Base-by-base conservation (phyloP, 2,888 invertebrate species). In the Tromatobia lineatoria region DNA sequence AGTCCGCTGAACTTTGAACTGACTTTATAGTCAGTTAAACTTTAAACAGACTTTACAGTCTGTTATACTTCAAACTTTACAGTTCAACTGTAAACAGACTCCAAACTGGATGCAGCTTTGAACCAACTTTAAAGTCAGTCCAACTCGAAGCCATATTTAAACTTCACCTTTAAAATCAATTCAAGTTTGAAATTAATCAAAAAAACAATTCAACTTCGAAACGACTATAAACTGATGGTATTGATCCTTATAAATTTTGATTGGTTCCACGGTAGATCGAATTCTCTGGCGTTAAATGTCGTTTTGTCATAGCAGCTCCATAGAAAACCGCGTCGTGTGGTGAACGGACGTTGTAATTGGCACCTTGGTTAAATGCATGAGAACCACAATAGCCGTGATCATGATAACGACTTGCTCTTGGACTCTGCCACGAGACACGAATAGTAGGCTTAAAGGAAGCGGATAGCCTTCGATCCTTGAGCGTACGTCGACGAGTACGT, bases 341-440 rank as follows among this genome's bases (percentile, higher is more conserved):
- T 47, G n/a, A 45, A 71, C 54, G 64, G 23, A 34, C 23, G 11
- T 23, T 20, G 74, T 82, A 83, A 83, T 83, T 83, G 83, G 75
- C 70, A 83, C 70, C 70, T 70, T 52, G 23, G 61, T 20, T 34
- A 47, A 45, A 78, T 61, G 38, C 74, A 64, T 47, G 61, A 20
- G 47, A 25, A 18, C 67, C 61, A 73, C 67, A 78, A 78, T 78
- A 77, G 61, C 78, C 59, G 59, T 78, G 73, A 82, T 78, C 73
- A 50, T 74, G 82, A 82, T 78, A 74, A 82, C 82, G 76, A 66
- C 69, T 76, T 47, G 73, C 25, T 79, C 64, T 69, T n/a, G 66
- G 34, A 13, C 34, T 47, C 66, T n/a, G 29, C 23, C 10, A 57
- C 47, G 54, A 54, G 34, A 67, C 25, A 45, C 23, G 23, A 47